A percentile compares a stretch with the other conserved stretches of the same genome.
These are phyloP conservation scores for Lepidostoma basale DNA, from an alignment of 1,140 invertebrate genomes.

Conservation along the genomic window DNA sequence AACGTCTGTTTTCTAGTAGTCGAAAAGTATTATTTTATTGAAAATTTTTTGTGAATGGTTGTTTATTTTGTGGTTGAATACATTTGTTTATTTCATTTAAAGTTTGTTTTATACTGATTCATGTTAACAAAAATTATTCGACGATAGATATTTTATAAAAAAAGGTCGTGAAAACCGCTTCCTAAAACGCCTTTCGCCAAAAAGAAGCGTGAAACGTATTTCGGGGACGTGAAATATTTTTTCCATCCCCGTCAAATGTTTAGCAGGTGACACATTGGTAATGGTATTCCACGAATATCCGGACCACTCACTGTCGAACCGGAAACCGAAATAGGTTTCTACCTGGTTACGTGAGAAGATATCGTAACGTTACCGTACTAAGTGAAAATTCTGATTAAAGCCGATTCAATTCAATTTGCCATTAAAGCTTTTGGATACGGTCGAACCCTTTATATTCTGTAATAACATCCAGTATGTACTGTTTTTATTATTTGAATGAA, in stretches of 20 bases:
- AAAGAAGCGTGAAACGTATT: background rate
- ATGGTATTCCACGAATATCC: conserved; percentile 29
- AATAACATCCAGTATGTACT: background rate
- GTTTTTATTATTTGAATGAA: background rate
- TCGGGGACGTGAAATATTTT: background rate
- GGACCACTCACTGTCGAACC: conserved; percentile 14
- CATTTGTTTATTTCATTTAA: no score
- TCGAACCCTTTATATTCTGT: background rate
- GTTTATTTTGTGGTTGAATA: no score
- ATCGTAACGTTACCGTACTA: background rate
- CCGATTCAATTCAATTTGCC: background rate
- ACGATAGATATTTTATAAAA: no score
- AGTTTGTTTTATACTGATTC: no score
- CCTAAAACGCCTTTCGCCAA: no score
- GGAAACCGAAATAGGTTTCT: conserved; percentile 16
- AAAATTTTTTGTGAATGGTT: no score
- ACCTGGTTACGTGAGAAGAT: background rate
- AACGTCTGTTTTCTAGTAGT: no score
- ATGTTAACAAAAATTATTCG: no score
- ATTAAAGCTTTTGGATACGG: background rate
- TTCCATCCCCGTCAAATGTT: conserved; percentile 2
- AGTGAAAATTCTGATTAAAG: background rate
- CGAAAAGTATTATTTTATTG: no score
- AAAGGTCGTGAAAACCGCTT: no score
- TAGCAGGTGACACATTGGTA: conserved; percentile 5